Base-by-base conservation (phyloP, 2,888 invertebrate species). In the Drosophila limbata region DNA sequence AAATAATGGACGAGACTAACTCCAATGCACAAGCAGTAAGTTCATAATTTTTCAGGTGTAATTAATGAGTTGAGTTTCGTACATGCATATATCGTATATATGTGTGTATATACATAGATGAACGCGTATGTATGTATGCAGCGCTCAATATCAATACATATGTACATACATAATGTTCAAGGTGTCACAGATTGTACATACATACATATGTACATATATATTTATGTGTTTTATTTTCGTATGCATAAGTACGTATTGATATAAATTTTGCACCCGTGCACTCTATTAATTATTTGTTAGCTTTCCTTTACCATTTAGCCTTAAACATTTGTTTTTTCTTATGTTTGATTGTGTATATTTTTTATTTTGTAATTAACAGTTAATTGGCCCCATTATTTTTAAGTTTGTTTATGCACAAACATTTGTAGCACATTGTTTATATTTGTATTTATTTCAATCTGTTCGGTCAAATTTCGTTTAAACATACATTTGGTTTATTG, bases 1-100 rank as follows among this genome's bases (percentile, higher is more conserved):
- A 96, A 95, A 95, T 96, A 93, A 95, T 96, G 94, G 96, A 96
- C 94, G 97, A 97, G 92, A 94, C 95, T 85, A 94, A 94, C 93
- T 94, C 94, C 91, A 95, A 94, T 94, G 94, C 94, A 91, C 95
- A 95, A 94, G 91, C 91, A 71, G 95, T 92, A 90, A 91, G 92
- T 92, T 69, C 35, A 73, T 69, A 10, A 59, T 48, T 55, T 50
- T 61, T 57, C 31, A 76, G 61, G 50, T 68, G 50, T 55, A 61
- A 21, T 45, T 57, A 17, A 56, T 62, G 53, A 57, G 71, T 67
- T 67, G 50, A 55, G 37, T 55, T 59, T 28, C 33, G 15, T 63
- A 42, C 17, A 40, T 50, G 15, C 50, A 19, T 28, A 51, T 15
- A 59, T 25, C 8, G 31, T 44, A 28, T 37, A 11, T 48, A 19